These are phyloP conservation scores for Sphaeridia pumilis DNA, from an alignment of 2,888 invertebrate genomes.

Conservation along the genomic window DNA sequence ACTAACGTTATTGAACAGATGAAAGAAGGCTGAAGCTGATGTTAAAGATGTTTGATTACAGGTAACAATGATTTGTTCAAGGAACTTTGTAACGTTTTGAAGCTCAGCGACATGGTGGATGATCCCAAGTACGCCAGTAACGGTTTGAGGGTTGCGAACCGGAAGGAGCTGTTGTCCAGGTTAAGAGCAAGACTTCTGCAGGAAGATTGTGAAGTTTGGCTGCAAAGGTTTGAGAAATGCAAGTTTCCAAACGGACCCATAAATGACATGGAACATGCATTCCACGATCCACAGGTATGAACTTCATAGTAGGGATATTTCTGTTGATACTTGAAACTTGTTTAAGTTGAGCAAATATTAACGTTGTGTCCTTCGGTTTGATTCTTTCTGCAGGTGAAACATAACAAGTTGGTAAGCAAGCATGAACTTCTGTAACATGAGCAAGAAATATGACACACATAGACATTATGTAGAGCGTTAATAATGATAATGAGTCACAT, in stretches of 20 bases:
- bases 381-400: conserved; percentile 19
- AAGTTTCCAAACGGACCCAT: conserved; percentile 82
- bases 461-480: conserved; percentile 57
- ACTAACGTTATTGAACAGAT: background rate
- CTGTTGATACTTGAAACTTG: background rate
- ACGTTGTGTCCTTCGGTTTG: no score
- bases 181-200: conserved; percentile 50
- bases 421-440: no score
- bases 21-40: background rate
- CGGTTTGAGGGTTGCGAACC: conserved; percentile 59
- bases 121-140: conserved; percentile 61
- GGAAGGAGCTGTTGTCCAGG: conserved; percentile 53
- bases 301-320: conserved; percentile 1
- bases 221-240: conserved; percentile 54
- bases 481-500: conserved; percentile 38
- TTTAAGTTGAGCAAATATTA: no score
- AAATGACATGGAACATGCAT: conserved; percentile 72
- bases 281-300: conserved; percentile 70
- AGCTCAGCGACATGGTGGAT: conserved; percentile 48
- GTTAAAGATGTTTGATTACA: conserved; percentile 3
- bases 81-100: conserved; percentile 56
- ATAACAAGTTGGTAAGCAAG: conserved; percentile 23
- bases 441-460: conserved; percentile 46
- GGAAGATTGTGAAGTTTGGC: conserved; percentile 67
- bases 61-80: conserved; percentile 52